These are phyloP conservation scores for Ephestia elutella DNA, from an alignment of 1,140 invertebrate species.

Conservation along the genomic window DNA sequence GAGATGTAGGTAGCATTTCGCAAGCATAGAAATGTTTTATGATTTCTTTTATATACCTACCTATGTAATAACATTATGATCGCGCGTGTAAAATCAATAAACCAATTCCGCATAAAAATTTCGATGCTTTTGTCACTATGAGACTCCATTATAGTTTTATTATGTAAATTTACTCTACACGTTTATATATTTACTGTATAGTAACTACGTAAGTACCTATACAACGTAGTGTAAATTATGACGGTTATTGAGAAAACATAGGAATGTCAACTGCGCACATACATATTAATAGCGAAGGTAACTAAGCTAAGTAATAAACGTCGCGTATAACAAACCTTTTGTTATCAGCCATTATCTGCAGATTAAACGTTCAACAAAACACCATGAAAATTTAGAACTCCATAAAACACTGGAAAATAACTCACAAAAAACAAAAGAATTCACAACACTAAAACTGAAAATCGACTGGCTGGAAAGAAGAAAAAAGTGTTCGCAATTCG, in stretches of 20 bases:
- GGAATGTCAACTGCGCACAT: not conserved
- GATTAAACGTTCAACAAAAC: constrained; percentile 17
- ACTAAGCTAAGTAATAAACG: constrained; percentile 26
- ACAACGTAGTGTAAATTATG: not conserved
- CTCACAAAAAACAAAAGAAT: not conserved
- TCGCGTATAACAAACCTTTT: constrained; percentile 36
- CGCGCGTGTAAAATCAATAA: too few relatives aligned
- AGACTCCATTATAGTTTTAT: too few relatives aligned
- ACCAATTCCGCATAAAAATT: too few relatives aligned
- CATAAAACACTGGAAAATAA: not conserved
- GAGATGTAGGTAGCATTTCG: too few relatives aligned
- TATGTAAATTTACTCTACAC: too few relatives aligned
- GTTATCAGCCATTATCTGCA: constrained; percentile 18
- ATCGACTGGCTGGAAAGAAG: constrained; percentile 7
- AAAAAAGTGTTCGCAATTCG: constrained; percentile 13
- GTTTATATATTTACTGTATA: too few relatives aligned
- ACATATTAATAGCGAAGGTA: constrained; percentile 16
- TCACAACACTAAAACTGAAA: constrained; percentile 11
- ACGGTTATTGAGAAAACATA: not conserved
- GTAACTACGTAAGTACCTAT: too few relatives aligned
- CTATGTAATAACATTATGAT: too few relatives aligned
- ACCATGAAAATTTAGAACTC: constrained; percentile 9
- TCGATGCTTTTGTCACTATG: too few relatives aligned
- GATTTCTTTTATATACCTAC: too few relatives aligned
- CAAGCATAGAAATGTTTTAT: too few relatives aligned